Conservation (phyloP, 2,797 vertebrate species). For the Oreortyx pictus region DNA sequence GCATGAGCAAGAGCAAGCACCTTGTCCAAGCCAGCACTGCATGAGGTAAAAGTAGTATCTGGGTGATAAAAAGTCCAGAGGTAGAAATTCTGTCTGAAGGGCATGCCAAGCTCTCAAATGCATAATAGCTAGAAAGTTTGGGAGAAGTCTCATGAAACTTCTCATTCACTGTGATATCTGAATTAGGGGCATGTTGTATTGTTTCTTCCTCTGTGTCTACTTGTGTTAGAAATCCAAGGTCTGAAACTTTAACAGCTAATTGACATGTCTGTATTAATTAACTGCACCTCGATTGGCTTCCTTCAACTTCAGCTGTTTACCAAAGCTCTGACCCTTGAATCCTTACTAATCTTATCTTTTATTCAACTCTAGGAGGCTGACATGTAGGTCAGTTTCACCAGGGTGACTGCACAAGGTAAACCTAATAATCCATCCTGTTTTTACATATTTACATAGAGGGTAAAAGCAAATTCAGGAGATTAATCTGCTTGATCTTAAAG, state of each 20-base stretch:
- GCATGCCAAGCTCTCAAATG: not conserved
- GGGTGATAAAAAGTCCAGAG: not conserved
- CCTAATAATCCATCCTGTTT: slow-evolving; percentile 44
- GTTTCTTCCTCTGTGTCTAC: not conserved
- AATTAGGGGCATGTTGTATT: not conserved
- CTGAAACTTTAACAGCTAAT: slow-evolving; percentile 23
- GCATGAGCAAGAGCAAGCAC: not conserved
- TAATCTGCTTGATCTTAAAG: slow-evolving; percentile 45
- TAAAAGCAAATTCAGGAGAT: slow-evolving; percentile 29
- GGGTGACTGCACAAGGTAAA: slow-evolving; percentile 41
- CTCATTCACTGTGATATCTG: not conserved
- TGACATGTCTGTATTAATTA: slow-evolving; percentile 20
- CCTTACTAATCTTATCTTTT: slow-evolving; percentile 48
- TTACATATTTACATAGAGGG: slow-evolving; percentile 44
- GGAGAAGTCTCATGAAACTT: not conserved
- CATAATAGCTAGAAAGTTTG: not conserved
- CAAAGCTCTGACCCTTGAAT: slow-evolving; percentile 33
- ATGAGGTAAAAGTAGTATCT: not conserved
- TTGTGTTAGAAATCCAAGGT: slow-evolving; percentile 5
- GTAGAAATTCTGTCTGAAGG: not conserved
- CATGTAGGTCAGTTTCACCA: slow-evolving; percentile 33
- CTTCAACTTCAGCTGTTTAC: slow-evolving; percentile 15
- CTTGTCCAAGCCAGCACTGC: not conserved
- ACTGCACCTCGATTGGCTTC: not conserved
- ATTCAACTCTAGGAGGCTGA: slow-evolving; percentile 11